Conservation (phyloP, 64 coral and sea anemone genomes). For the Dendrophyllia cribrosa region DNA sequence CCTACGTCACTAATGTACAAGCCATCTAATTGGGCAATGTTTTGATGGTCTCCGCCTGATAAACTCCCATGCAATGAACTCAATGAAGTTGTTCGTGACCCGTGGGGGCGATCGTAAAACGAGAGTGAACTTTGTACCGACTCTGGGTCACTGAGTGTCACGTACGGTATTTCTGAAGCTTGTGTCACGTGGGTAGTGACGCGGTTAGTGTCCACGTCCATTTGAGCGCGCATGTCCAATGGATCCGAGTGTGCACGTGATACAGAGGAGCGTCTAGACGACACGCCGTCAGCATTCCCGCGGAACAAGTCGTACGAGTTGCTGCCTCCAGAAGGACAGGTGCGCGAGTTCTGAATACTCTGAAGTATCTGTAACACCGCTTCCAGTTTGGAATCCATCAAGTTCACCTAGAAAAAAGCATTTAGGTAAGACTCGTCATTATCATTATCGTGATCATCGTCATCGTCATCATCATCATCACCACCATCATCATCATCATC, state of each 20-base stretch:
- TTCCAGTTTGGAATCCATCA: conserved; percentile 35
- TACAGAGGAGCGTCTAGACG: conserved; percentile 25
- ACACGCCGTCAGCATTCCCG: conserved; percentile 18
- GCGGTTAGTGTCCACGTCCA: not conserved
- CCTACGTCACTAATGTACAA: not conserved
- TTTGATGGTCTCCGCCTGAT: conserved; percentile 13
- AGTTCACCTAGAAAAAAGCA: not conserved
- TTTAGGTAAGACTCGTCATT: too few relatives aligned
- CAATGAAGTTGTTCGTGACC: not conserved
- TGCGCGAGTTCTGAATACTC: not conserved
- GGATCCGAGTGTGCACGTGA: conserved; percentile 35
- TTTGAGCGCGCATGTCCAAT: conserved; percentile 9
- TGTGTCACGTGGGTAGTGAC: not conserved
- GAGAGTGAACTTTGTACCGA: conserved; percentile 12
- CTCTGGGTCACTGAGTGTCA: conserved; percentile 43
- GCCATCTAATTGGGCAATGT: conserved; percentile 21
- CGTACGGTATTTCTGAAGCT: conserved; percentile 13
- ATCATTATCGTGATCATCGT: too few relatives aligned
- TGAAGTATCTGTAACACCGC: conserved; percentile 14
- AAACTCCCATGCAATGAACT: conserved; percentile 25
- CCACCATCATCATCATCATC: too few relatives aligned
- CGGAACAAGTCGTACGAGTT: conserved; percentile 35
- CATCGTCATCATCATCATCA: too few relatives aligned
- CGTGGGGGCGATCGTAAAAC: not conserved
- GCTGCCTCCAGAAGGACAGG: conserved; percentile 25